Evolutionary conservation across 2,888 invertebrate genomes (phyloP).

Genomic region (Idaea aversata): DNA sequence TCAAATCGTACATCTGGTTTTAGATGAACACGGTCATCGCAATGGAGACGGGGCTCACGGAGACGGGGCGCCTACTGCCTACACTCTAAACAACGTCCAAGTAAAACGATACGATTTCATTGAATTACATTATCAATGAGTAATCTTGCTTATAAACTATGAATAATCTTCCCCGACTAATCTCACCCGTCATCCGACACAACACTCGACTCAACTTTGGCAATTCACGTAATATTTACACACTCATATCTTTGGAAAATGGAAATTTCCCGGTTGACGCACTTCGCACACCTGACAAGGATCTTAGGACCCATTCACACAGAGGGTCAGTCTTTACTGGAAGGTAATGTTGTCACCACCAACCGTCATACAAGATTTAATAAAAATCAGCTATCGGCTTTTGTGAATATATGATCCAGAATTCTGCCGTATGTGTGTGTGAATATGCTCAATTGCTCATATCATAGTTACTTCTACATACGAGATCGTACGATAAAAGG

Average conservation of each 20-base stretch:
- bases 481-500: too few relatives aligned
- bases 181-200: not conserved
- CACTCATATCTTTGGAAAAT: constrained; percentile 9
- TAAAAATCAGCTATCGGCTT: too few relatives aligned
- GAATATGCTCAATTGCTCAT: too few relatives aligned
- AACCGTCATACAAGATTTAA: too few relatives aligned
- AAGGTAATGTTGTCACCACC: too few relatives aligned
- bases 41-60: not conserved
- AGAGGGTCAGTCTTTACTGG: too few relatives aligned
- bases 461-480: too few relatives aligned
- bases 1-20: too few relatives aligned
- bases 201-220: not conserved
- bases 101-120: not conserved
- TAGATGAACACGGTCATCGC: too few relatives aligned
- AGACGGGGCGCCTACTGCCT: not conserved
- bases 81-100: not conserved
- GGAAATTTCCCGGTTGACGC: constrained; percentile 12
- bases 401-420: too few relatives aligned
- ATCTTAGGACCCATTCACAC: too few relatives aligned
- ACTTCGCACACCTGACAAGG: not conserved
- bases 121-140: not conserved
- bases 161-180: not conserved
- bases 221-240: not conserved
- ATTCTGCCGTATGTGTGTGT: too few relatives aligned
- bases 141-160: not conserved